Evolutionary conservation across 2,888 invertebrate genomes (phyloP), one percentile per base, ranked within the genome.

Genomic region (Drosophila pegasa): DNA sequence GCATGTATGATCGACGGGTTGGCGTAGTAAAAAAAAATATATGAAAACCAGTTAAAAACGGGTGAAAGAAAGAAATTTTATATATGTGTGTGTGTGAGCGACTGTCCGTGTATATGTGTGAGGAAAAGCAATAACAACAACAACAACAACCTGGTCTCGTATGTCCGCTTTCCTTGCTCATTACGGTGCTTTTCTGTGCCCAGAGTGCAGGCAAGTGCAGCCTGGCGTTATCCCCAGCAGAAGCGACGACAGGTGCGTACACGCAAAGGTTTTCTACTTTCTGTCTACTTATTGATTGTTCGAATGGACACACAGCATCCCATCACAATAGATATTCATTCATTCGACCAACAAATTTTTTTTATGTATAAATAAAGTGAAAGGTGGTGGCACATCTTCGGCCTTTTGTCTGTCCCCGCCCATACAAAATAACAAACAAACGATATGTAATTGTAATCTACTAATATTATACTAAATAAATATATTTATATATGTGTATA

Each of bases 101-200:
- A 1, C 9, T 43, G 43, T 22, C n/a, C n/a, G 41, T 14, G 20
- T 41, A 22, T 58, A 31, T 66, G 67, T 38, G 77, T 57, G 59
- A 60, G 64, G 31, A 62, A 78, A 67, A 75, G 48, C 61, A 58
- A 72, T 48, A 59, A 48, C 52, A 67, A 18, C 31, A 67, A 41
- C 51, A 72, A 51, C 74, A 59, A 63, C 55, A 78, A 81, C 56
- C 78, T 68, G 68, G 81, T 81, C 87, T 82, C 82, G 81, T 71
- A 84, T 79, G 88, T 87, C 88, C 88, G 86, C 88, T 89, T 85
- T 89, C 83, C 88, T 85, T 86, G 77, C 86, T 89, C 64, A 86
- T 86, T 87, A 83, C 75, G 78, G 75, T 78, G 78, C 78, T 75
- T 74, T 78, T 74, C 62, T 63, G 56, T 74, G 75, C 78, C 75